These are phyloP conservation scores for Platerodrilus igneus DNA, from an alignment of 2,888 invertebrate genomes.

Conservation along the genomic window DNA sequence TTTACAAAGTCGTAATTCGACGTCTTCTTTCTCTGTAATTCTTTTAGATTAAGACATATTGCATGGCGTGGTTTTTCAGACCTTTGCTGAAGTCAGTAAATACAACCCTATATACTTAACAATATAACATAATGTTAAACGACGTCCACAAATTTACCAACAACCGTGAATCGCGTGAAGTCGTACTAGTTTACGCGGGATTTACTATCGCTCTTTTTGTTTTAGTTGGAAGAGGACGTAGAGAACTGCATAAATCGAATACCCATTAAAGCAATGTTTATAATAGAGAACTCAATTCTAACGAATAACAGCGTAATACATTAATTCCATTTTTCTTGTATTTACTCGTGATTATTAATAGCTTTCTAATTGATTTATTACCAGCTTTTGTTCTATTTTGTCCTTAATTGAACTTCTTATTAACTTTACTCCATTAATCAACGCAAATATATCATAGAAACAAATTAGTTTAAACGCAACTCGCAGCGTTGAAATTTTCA, in stretches of 20 bases:
- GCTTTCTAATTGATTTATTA: constrained; percentile 46
- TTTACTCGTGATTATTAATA: constrained; percentile 44
- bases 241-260: constrained; percentile 17
- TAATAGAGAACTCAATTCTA: constrained; percentile 27
- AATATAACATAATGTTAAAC: constrained; percentile 21
- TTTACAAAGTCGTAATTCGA: constrained; percentile 15
- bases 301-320: constrained; percentile 24
- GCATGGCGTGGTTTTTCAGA: constrained; percentile 20
- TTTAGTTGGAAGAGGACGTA: constrained; percentile 7
- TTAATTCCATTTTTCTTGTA: constrained; percentile 33
- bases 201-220: too few species aligned
- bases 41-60: constrained; percentile 22
- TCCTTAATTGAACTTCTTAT: constrained; percentile 25
- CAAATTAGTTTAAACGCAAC: too few species aligned
- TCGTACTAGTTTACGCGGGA: too few species aligned
- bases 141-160: constrained; percentile 26
- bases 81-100: constrained; percentile 19
- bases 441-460: constrained; percentile 11
- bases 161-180: constrained; percentile 23
- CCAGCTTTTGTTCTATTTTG: constrained; percentile 26
- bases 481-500: too few species aligned
- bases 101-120: too few species aligned
- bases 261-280: constrained; percentile 21
- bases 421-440: constrained; percentile 15
- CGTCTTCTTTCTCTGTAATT: constrained; percentile 15